These are phyloP conservation scores for Tenrec ecaudatus DNA, from an alignment of 2,113 vertebrate genomes.

Conservation along the genomic window DNA sequence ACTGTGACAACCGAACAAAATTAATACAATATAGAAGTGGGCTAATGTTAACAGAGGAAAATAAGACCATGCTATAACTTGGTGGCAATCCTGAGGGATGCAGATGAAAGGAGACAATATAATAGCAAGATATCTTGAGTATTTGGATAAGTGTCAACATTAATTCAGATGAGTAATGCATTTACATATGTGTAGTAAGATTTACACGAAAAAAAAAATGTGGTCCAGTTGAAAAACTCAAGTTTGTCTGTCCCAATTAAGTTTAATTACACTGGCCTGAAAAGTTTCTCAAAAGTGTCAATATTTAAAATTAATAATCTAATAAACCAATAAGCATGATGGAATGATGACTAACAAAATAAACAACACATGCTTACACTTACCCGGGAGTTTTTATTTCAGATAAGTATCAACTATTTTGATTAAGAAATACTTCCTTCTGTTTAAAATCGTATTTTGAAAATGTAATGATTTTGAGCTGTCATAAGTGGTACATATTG, in stretches of 20 bases:
- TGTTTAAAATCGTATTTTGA: constrained; percentile 21
- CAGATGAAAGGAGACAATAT: neutral
- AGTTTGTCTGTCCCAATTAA: too few relatives aligned
- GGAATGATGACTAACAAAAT: neutral
- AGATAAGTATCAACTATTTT: neutral
- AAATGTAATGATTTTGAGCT: constrained; percentile 46
- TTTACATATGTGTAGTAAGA: neutral
- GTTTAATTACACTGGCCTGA: neutral
- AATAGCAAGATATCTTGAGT: neutral
- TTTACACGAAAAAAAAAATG: too few relatives aligned
- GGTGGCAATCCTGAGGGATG: neutral
- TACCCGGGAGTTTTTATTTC: neutral
- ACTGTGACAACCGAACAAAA: constrained; percentile 17
- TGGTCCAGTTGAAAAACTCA: too few relatives aligned
- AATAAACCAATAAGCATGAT: neutral
- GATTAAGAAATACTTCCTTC: constrained; percentile 13
- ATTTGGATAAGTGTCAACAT: constrained; percentile 11
- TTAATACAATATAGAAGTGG: neutral
- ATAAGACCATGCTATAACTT: neutral
- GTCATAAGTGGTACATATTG: constrained; percentile 18
- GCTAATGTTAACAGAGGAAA: neutral
- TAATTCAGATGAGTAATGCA: neutral
- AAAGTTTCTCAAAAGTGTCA: constrained; percentile 20
- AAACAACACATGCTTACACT: neutral
- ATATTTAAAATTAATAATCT: constrained; percentile 39